phyloP scores from a whole-genome alignment of 1,140 invertebrate species.

The Conus ventricosus region DNA sequence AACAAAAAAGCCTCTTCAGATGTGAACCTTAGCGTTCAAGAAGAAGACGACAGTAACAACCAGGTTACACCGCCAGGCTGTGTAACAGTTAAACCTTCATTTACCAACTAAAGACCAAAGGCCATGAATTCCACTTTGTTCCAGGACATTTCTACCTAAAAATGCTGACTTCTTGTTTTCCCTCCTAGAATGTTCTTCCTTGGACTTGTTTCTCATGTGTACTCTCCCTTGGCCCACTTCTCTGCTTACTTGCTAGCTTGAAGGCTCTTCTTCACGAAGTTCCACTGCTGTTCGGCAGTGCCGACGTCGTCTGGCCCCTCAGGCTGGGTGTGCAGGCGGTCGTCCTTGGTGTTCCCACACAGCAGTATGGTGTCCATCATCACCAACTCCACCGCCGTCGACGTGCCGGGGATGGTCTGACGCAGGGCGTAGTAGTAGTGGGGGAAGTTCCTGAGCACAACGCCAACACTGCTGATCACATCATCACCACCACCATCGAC shows the following conservation, averaged over 20 bases:
- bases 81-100: too few relatives aligned
- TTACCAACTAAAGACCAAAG: too few relatives aligned
- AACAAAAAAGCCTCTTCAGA: too few relatives aligned
- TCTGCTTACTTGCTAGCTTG: slow-evolving; percentile 58
- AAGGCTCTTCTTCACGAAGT: slow-evolving; percentile 73
- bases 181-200: too few relatives aligned
- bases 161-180: too few relatives aligned
- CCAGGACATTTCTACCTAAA: too few relatives aligned
- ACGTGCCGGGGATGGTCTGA: slow-evolving; percentile 54
- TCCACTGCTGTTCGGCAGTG: slow-evolving; percentile 71
- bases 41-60: too few relatives aligned
- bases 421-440: slow-evolving; percentile 73
- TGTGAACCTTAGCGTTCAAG: too few relatives aligned
- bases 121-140: too few relatives aligned
- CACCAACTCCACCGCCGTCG: slow-evolving; percentile 70
- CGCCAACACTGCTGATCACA: neutral
- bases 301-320: slow-evolving; percentile 49
- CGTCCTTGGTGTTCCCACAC: slow-evolving; percentile 73
- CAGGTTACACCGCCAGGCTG: too few relatives aligned
- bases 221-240: neutral
- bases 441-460: slow-evolving; percentile 72
- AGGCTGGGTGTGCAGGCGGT: slow-evolving; percentile 51
- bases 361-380: slow-evolving; percentile 76
- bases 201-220: too few relatives aligned
- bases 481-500: neutral